These are phyloP conservation scores for Litoditis marina DNA, from an alignment of 2,888 invertebrate species.

Conservation along the genomic window DNA sequence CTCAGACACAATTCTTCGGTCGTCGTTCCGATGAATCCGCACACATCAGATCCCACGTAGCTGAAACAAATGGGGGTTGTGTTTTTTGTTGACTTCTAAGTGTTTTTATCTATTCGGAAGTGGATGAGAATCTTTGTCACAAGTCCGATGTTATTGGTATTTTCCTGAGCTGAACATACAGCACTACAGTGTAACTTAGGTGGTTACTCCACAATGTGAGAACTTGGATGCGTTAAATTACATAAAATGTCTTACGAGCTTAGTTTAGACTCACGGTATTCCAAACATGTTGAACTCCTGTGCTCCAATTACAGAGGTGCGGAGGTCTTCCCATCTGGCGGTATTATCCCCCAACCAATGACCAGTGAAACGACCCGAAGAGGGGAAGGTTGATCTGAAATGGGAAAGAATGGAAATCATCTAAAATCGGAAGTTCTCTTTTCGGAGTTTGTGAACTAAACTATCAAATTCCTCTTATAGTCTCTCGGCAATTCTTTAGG, in stretches of 20 bases:
- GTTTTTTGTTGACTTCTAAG: neutral
- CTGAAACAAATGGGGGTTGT: slow-evolving; percentile 13
- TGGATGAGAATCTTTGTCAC: neutral
- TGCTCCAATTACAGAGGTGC: slow-evolving; percentile 17
- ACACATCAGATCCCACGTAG: slow-evolving; percentile 64
- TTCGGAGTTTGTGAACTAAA: neutral
- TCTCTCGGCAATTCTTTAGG: too few relatives aligned
- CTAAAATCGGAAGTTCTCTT: neutral
- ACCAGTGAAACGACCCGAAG: slow-evolving; percentile 64
- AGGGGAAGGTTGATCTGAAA: slow-evolving; percentile 62
- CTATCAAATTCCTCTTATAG: too few relatives aligned
- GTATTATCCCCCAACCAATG: slow-evolving; percentile 82
- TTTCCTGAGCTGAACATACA: too few relatives aligned
- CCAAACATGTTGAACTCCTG: slow-evolving; percentile 47
- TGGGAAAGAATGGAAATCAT: neutral
- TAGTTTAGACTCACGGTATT: slow-evolving; percentile 41
- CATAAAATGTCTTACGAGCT: neutral
- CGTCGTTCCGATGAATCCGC: slow-evolving; percentile 64
- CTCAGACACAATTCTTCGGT: slow-evolving; percentile 68
- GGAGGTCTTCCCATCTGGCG: slow-evolving; percentile 76
- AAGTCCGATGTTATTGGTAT: too few relatives aligned
- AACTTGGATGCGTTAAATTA: neutral
- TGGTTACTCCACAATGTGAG: too few relatives aligned
- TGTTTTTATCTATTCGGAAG: too few relatives aligned
- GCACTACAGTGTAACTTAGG: too few relatives aligned